Evolutionary conservation across 2,888 invertebrate species (phyloP).

Genomic region (Kryphioiulus occultus): DNA sequence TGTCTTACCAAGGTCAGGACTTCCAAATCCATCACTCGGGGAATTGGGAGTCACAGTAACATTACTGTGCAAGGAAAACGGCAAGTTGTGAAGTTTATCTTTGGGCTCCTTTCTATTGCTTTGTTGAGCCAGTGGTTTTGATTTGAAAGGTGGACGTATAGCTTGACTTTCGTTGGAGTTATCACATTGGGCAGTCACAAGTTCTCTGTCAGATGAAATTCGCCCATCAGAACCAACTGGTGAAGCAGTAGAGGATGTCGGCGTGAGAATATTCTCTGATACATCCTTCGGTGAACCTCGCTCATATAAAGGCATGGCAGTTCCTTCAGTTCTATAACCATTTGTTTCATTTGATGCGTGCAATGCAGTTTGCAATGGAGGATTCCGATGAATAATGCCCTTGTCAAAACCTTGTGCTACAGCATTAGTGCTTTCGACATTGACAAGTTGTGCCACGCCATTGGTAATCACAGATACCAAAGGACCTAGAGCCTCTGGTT

Average conservation of each 20-base stretch:
- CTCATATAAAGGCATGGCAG: background rate
- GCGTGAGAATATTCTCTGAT: background rate
- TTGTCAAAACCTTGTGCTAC: background rate
- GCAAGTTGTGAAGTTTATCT: constrained; percentile 33
- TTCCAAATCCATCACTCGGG: constrained; percentile 56
- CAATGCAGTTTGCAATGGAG: background rate
- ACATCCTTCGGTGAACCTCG: background rate
- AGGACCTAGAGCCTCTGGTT: background rate
- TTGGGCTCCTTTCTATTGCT: background rate
- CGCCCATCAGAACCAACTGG: background rate
- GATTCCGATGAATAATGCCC: background rate
- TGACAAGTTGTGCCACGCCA: background rate
- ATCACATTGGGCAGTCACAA: background rate
- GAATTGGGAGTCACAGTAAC: background rate
- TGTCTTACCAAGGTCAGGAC: constrained; percentile 57
- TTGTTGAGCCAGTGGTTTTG: background rate
- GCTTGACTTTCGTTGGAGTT: background rate
- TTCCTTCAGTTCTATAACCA: background rate
- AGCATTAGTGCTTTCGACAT: background rate
- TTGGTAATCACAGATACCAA: background rate
- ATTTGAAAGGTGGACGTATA: background rate
- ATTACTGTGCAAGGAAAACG: constrained; percentile 13
- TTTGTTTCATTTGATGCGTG: background rate
- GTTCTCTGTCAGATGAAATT: background rate
- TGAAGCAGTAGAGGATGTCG: background rate